These are phyloP conservation scores for Gallinago nigripennis DNA, from an alignment of 2,797 vertebrate species.

Conservation along the genomic window DNA sequence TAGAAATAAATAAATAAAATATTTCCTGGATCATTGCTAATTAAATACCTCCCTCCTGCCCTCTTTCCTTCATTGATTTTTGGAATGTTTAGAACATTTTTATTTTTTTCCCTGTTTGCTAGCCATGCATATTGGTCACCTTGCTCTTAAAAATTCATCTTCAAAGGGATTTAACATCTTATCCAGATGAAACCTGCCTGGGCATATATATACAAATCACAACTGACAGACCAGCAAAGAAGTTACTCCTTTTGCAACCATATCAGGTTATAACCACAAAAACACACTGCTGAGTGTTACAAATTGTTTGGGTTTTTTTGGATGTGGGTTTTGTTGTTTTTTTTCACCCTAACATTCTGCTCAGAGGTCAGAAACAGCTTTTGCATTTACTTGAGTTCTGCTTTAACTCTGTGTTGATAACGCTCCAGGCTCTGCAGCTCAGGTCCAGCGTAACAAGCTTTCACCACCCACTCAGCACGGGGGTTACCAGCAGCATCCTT, in stretches of 20 bases:
- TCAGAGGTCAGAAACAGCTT: background rate
- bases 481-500: slow-evolving; percentile 4
- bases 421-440: slow-evolving; percentile 19
- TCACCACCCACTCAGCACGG: background rate
- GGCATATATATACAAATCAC: background rate
- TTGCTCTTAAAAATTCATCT: background rate
- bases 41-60: background rate
- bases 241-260: background rate
- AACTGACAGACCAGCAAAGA: background rate
- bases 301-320: background rate
- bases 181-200: background rate
- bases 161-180: background rate
- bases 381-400: background rate
- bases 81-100: background rate
- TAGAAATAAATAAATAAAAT: background rate
- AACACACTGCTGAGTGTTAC: background rate
- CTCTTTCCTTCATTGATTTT: background rate
- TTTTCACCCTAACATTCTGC: background rate
- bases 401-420: background rate
- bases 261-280: background rate
- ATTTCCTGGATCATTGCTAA: background rate
- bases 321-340: background rate
- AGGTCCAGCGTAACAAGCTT: background rate
- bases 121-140: background rate
- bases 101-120: background rate